Base-by-base conservation (phyloP, 2,113 vertebrate genomes). In the Nothobranchius furzeri region DNA sequence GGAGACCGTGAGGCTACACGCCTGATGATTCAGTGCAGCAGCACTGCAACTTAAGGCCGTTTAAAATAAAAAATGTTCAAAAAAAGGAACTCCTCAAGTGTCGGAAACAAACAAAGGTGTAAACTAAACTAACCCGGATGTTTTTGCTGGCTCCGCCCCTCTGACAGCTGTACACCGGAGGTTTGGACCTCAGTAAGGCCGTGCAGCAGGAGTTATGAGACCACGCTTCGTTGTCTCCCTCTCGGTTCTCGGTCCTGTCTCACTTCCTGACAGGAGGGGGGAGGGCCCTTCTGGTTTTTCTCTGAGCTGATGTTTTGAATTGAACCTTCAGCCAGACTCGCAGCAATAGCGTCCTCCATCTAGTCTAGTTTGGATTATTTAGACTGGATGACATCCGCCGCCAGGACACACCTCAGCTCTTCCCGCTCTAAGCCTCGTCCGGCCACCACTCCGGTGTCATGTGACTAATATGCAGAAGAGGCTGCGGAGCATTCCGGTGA, bases 391-490 rank as follows among this genome's bases (percentile, higher is more conserved):
- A 20, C 20, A 20, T 72, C 4, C 7, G 37, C 84, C 86, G 79
- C 30, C 87, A 83, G 78, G 78, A 82, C 67, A 55, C 72, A 52
- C 52, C 60, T 56, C 69, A 49, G 73, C 67, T 79, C 80, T 81
- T 73, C 17, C 77, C 30, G 76, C 70, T 75, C 78, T 70, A 62
- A 61, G 80, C 85, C 73, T 76, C 79, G 68, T 86, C 56, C 58
- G 56, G 84, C 75, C 60, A 58, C 75, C 64, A 81, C 81, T 83
- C 87, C 81, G 79, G 84, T 87, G 83, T 85, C 86, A 85, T 85
- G 81, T 90, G 86, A 85, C 80, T 83, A 81, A 79, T 87, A 81
- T 84, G 88, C 86, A 82, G 86, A 84, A 82, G 80, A 82, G 64
- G 70, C 74, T 78, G 75, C 76, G 78, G 75, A 77, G 73, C 87